Evolutionary conservation across 2,113 vertebrate genomes (phyloP), one percentile per base, ranked within the genome.

Genomic region (Stegastes partitus): DNA sequence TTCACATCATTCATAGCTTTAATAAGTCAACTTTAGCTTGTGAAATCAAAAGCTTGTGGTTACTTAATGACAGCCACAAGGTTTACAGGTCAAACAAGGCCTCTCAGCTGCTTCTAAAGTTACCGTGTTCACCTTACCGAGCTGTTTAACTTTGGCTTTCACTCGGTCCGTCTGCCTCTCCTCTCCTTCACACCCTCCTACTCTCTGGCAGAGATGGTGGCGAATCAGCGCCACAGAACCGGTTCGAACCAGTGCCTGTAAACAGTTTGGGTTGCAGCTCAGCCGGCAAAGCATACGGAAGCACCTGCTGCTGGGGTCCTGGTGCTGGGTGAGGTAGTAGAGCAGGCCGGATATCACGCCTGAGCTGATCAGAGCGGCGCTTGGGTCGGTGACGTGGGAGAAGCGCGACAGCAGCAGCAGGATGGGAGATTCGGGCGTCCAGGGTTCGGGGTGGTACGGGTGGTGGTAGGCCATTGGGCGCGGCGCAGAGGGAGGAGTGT

Each of bases 221-320:
- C 82, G 92, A 76, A 97, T 91, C 54, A 97, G 82, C 0, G 94
- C 95, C 0, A 96, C 94, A 0, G 95, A 93, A 0, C 96, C 95
- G 5, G 93, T 96, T 10, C 95, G 91, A 18, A 98, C 93, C 23
- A 98, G 94, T 6, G 96, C 94, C 88, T 97, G 95, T 4, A 98
- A 87, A 77, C 96, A 98, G 74, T 95, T 93, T 0, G 96, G 97
- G 93, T 98, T 97, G 90, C 96, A 96, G 79, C 95, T 96, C 67
- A 98, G 94, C 0, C 96, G 89, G 31, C 91, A 91, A 5, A 97
- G 93, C 90, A 96, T 84, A 2, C 96, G 94, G 28, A 95, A 93
- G 4, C 95, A 96, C 1, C 96, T 93, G 10, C 94, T 93, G 4
- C 95, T 96, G 0, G 97, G 96, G 71, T 96, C 94, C 0, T 89